Percentiles rank a stretch among this genome's conserved stretches.
phyloP scores from a whole-genome alignment of 2,888 invertebrate genomes.

The Protonemura montana region DNA sequence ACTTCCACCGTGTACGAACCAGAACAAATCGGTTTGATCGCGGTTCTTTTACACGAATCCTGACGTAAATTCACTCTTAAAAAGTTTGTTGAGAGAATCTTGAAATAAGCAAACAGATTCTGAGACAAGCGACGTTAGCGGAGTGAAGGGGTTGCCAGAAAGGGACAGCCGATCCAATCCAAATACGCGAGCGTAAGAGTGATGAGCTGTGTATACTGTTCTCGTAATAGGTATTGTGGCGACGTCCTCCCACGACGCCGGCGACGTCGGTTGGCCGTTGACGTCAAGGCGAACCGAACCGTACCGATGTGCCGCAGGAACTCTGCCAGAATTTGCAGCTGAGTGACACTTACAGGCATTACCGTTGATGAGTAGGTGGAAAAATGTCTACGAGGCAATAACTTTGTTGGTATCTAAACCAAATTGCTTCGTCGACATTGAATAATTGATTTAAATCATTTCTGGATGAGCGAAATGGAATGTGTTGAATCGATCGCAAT shows the following conservation, averaged over 20 bases:
- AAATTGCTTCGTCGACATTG: too few species aligned
- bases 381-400: background rate
- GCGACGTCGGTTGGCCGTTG: background rate
- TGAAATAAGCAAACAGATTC: background rate
- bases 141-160: background rate
- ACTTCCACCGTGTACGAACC: too few species aligned
- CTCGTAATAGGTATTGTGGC: constrained; percentile 3
- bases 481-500: too few species aligned
- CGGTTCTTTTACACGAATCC: background rate
- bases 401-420: background rate
- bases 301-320: background rate
- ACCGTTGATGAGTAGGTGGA: background rate
- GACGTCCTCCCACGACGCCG: background rate
- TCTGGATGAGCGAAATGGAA: too few species aligned
- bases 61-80: background rate
- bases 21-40: background rate
- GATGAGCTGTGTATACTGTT: background rate
- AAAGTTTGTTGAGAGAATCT: background rate
- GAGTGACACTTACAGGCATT: background rate
- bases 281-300: background rate
- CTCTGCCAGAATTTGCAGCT: background rate
- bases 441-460: background rate
- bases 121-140: background rate
- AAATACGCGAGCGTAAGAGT: background rate
- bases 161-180: background rate